Conservation (phyloP, 2,888 invertebrate species). For the Apodemia mormo region DNA sequence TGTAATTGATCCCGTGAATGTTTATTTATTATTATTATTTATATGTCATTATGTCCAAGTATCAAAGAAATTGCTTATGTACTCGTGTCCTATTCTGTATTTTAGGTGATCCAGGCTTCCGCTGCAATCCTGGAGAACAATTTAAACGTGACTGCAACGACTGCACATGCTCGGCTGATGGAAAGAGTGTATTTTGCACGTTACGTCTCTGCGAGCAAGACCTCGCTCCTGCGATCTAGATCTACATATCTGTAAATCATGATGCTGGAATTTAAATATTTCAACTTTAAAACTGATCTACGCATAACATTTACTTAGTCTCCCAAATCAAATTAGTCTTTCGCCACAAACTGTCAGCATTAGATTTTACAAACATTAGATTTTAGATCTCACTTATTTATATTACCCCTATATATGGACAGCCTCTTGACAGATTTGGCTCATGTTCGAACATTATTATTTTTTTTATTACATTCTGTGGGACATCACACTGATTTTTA, state of each 20-base stretch:
- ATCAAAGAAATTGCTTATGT: not conserved
- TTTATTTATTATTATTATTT: too few species aligned
- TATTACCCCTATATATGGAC: too few species aligned
- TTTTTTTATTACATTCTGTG: too few species aligned
- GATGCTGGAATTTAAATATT: conserved; percentile 31
- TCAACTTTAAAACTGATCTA: not conserved
- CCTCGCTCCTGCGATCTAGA: conserved; percentile 31
- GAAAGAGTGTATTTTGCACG: conserved; percentile 72
- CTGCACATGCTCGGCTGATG: conserved; percentile 75
- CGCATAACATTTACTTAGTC: not conserved
- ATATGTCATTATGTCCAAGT: too few species aligned
- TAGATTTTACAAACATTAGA: too few species aligned
- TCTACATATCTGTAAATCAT: not conserved
- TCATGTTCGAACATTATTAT: too few species aligned
- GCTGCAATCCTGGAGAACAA: conserved; percentile 73
- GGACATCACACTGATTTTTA: too few species aligned
- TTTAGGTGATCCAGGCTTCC: conserved; percentile 48
- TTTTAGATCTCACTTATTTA: too few species aligned
- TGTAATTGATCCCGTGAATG: too few species aligned
- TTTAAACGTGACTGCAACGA: conserved; percentile 75
- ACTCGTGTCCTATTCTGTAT: not conserved
- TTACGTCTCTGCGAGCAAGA: conserved; percentile 62
- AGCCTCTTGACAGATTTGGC: too few species aligned
- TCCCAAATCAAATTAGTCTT: not conserved
- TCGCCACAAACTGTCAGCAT: too few species aligned